Percentiles rank a stretch among this genome's conserved stretches.
Evolutionary conservation across 2,113 vertebrate species (phyloP).

Genomic region (Pristiophorus japonicus): DNA sequence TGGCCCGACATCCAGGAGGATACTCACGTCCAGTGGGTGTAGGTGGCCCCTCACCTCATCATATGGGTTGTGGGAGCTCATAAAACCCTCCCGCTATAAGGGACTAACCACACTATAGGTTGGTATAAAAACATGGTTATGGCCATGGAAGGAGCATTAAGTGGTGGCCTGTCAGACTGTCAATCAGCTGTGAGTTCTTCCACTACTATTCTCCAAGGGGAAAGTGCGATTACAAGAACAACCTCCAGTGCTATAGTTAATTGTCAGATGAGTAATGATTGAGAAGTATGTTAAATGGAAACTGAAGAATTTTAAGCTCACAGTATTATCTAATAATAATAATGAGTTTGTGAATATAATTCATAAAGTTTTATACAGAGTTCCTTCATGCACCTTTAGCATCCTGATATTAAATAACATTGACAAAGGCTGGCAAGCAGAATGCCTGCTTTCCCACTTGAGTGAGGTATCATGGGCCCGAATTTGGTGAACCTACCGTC

Average conservation of each 20-base stretch:
- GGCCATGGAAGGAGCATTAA: too few relatives aligned
- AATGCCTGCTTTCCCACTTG: background rate
- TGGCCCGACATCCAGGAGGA: background rate
- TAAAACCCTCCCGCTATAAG: too few relatives aligned
- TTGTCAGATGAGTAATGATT: too few relatives aligned
- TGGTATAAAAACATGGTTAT: background rate
- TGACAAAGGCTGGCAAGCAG: background rate
- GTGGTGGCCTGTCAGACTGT: too few relatives aligned
- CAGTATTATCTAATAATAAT: too few relatives aligned
- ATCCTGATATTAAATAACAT: background rate
- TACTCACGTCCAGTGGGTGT: background rate
- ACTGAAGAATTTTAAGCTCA: background rate
- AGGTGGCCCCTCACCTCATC: too few relatives aligned
- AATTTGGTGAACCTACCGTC: too few relatives aligned
- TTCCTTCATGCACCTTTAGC: background rate
- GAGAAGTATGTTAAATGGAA: background rate
- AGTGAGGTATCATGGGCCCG: background rate
- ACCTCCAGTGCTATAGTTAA: too few relatives aligned
- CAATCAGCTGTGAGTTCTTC: too few relatives aligned
- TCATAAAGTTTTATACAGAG: background rate
- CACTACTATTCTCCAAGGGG: too few relatives aligned
- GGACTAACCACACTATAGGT: background rate
- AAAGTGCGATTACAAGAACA: too few relatives aligned
- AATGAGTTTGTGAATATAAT: background rate
- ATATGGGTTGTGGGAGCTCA: too few relatives aligned